Conservation (phyloP, 2,797 vertebrate species). For the Falco novaeseelandiae region DNA sequence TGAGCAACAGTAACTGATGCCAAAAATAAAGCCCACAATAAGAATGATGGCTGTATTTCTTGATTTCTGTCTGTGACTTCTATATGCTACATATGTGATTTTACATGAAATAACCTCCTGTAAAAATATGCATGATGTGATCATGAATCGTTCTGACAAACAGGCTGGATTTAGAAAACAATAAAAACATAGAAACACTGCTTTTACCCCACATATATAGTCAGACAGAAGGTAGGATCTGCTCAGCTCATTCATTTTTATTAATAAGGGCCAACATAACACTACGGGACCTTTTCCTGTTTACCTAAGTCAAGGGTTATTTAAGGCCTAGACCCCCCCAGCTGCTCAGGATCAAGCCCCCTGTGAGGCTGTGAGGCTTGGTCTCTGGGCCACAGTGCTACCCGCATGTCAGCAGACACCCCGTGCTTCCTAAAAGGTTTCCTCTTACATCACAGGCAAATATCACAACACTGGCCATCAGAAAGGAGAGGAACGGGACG, state of each 20-base stretch:
- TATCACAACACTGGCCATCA: background rate
- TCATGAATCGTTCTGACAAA: conserved; percentile 46
- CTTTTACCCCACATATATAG: conserved; percentile 48
- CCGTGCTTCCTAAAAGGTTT: background rate
- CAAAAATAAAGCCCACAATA: background rate
- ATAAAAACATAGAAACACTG: conserved; percentile 35
- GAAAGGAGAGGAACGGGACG: background rate
- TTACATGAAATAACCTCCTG: conserved; percentile 13
- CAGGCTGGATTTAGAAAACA: conserved; percentile 39
- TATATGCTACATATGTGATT: background rate
- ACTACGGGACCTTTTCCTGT: background rate
- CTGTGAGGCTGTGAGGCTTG: background rate
- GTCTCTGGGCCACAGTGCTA: background rate
- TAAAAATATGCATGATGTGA: conserved; percentile 20
- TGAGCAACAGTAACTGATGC: conserved; percentile 37
- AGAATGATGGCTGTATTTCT: conserved; percentile 58
- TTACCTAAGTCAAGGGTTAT: background rate
- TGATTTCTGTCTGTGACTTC: conserved; percentile 40
- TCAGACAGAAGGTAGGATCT: background rate
- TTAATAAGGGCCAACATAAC: background rate
- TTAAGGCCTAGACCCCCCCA: background rate
- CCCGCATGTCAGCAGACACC: background rate
- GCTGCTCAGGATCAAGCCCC: background rate
- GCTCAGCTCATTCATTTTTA: background rate
- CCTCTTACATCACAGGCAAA: background rate